Base-by-base conservation (phyloP, 2,797 vertebrate species). In the Fringilla coelebs region DNA sequence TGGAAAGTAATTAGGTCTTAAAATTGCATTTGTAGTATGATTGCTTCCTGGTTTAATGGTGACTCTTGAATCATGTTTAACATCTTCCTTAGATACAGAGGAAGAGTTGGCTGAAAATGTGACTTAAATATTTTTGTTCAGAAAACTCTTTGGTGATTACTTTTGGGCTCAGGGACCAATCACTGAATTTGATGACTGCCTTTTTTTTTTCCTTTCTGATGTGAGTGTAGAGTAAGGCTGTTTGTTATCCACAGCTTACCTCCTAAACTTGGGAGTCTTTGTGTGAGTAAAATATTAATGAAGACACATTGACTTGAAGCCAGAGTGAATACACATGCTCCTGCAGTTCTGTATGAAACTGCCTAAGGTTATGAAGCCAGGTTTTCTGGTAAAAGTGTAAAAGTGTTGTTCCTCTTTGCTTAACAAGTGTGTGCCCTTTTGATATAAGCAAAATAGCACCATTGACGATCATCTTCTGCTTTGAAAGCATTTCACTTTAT, bases 41-140 rank as follows among this genome's bases (percentile, higher is more conserved):
- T 88, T 73, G 36, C 95, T 96, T 96, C 71, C 68, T 84, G 62
- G 24, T 90, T 94, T 94, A 89, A 40, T 76, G 25, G 52, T 85
- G 60, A 68, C 83, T 94, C 43, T 71, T 68, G 31, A 86, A 36
- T 71, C 81, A 40, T 45, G 4, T 62, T 80, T 51, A 72, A 17
- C 61, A 1, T 89, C 57, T 31, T 51, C 36, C 25, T 38, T 54
- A 63, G 31, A 28, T 74, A 68, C 24, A n/a, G n/a, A 89, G 79
- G 29, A 95, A 32, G 29, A 80, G 14, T 28, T 89, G 62, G 16
- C 67, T 70, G 54, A 51, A 72, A 85, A 78, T 29, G 61, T 8
- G 6, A 40, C 62, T 78, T 83, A 40, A 79, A 81, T 82, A 36
- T 40, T 94, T 94, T 84, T 91, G 28, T 84, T 87, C 21, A 52